Conservation (phyloP, 2,888 invertebrate genomes). For the Cyclophora punctaria region DNA sequence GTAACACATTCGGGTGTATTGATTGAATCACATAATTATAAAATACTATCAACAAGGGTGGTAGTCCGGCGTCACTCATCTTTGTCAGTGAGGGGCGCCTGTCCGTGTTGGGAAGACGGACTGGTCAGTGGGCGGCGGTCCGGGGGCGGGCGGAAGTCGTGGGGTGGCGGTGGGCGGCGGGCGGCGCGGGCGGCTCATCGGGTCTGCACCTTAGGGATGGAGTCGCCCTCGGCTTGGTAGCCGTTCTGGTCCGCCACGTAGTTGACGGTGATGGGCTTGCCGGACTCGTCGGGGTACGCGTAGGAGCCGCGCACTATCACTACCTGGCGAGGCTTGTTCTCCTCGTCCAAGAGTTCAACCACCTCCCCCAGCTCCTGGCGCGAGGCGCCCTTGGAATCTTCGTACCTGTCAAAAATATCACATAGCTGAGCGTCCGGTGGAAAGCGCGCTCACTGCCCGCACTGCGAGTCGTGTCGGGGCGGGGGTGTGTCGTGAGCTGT, state of each 20-base stretch:
- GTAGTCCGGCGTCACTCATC: too few species aligned
- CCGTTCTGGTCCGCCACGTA: constrained; percentile 79
- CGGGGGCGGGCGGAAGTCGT: too few species aligned
- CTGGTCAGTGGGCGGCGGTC: too few species aligned
- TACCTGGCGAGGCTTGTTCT: constrained; percentile 72
- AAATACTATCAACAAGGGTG: too few species aligned
- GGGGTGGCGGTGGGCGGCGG: too few species aligned
- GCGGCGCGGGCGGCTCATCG: constrained; percentile 15
- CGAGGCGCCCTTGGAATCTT: constrained; percentile 72
- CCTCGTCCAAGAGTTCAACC: constrained; percentile 61
- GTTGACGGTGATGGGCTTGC: constrained; percentile 64
- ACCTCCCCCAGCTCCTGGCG: constrained; percentile 65
- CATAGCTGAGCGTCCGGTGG: too few species aligned
- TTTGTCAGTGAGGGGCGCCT: too few species aligned
- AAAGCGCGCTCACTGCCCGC: too few species aligned
- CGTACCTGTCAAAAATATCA: constrained; percentile 28
- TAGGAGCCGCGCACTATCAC: constrained; percentile 77
- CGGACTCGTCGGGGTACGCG: constrained; percentile 73
- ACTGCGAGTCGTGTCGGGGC: too few species aligned
- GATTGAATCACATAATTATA: too few species aligned
- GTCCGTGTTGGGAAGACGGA: too few species aligned
- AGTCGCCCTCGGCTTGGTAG: constrained; percentile 76
- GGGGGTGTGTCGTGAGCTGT: constrained; percentile 21
- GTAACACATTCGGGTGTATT: too few species aligned
- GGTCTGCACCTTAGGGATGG: constrained; percentile 73